Conservation (phyloP, 2,113 vertebrate genomes). For the Chionomys nivalis region DNA sequence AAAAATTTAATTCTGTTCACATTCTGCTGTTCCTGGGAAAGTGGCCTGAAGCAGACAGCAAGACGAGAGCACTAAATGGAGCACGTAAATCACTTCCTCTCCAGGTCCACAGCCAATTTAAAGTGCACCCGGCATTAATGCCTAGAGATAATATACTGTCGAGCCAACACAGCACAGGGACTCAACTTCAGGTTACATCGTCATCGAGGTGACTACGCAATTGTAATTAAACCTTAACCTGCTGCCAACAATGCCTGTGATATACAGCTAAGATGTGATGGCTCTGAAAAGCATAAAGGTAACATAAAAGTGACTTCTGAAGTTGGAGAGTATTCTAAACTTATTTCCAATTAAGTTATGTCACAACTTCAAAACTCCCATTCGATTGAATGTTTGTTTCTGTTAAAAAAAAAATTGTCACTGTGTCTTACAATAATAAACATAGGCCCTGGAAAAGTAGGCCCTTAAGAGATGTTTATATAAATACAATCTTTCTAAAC, state of each 20-base stretch:
- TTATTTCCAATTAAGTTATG: constrained; percentile 65
- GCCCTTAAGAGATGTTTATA: not conserved
- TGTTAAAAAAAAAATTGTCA: not conserved
- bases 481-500: not conserved
- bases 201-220: constrained; percentile 78
- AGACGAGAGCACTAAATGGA: constrained; percentile 82
- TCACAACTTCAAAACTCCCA: constrained; percentile 22
- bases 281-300: constrained; percentile 64
- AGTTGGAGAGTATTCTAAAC: constrained; percentile 62
- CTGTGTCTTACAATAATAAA: not conserved
- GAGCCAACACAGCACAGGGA: constrained; percentile 81
- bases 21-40: constrained; percentile 73
- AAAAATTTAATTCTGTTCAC: constrained; percentile 82
- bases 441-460: not conserved
- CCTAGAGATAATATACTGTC: constrained; percentile 85
- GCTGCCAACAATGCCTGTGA: constrained; percentile 80
- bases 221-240: constrained; percentile 90
- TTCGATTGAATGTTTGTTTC: constrained; percentile 42
- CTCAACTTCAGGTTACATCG: constrained; percentile 83
- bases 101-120: constrained; percentile 83
- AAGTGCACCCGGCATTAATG: constrained; percentile 84
- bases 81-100: constrained; percentile 86
- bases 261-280: constrained; percentile 80
- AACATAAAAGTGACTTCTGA: constrained; percentile 65
- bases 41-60: constrained; percentile 82